phyloP scores from a whole-genome alignment of 2,797 vertebrate genomes.

The Scleropages formosus region DNA sequence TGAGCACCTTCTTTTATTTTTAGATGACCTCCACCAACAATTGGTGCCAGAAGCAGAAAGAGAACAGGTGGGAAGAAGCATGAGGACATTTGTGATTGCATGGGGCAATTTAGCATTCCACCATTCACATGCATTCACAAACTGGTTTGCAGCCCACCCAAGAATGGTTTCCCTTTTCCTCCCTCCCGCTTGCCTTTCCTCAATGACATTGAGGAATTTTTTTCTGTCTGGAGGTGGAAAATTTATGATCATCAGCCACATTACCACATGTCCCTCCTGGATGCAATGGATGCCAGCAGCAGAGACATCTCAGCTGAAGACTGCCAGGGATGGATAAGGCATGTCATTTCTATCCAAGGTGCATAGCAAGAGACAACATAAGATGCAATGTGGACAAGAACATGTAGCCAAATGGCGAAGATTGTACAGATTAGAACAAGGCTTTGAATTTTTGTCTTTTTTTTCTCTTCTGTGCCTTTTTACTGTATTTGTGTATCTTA shows the following conservation, averaged over 20 bases:
- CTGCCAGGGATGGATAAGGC: neutral
- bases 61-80: neutral
- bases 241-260: neutral
- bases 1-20: neutral
- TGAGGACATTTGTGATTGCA: conserved; percentile 13
- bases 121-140: neutral
- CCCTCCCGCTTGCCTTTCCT: conserved; percentile 3
- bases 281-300: neutral
- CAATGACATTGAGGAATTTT: conserved; percentile 17
- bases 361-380: neutral
- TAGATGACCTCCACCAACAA: neutral
- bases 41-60: conserved; percentile 5
- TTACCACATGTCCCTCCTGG: neutral
- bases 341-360: neutral
- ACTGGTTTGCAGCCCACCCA: neutral
- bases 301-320: neutral
- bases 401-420: conserved; percentile 7
- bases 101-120: neutral
- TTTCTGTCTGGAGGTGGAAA: conserved; percentile 14
- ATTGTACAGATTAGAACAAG: neutral
- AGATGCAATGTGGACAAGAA: neutral
- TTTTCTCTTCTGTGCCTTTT: too few species aligned
- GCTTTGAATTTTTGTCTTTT: too few species aligned
- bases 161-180: neutral
- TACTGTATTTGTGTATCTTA: too few species aligned